Evolutionary conservation across 2,797 vertebrate species (phyloP).

Genomic region (Propithecus deckenii): DNA sequence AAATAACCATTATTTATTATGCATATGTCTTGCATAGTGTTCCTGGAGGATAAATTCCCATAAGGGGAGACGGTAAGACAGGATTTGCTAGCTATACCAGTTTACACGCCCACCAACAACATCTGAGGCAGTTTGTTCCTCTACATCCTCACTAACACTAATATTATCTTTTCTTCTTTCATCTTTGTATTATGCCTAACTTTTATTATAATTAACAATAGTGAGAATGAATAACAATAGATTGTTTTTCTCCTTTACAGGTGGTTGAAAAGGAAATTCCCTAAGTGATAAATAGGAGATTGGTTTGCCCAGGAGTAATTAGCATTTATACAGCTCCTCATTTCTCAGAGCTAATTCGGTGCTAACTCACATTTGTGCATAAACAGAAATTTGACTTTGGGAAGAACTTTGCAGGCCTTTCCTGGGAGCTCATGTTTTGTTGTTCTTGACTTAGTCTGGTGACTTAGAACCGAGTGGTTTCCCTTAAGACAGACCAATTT

Average conservation of each 20-base stretch:
- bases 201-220: constrained; percentile 61
- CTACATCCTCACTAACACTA: neutral
- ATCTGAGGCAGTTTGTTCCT: neutral
- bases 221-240: constrained; percentile 57
- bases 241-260: constrained; percentile 48
- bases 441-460: neutral
- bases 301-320: constrained; percentile 70
- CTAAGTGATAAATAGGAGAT: constrained; percentile 67
- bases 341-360: constrained; percentile 51
- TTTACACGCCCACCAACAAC: neutral
- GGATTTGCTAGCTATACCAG: neutral
- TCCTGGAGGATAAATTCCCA: neutral
- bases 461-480: neutral
- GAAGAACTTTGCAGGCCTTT: neutral
- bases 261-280: constrained; percentile 68
- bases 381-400: constrained; percentile 24
- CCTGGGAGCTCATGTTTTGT: neutral
- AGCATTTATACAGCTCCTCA: constrained; percentile 67
- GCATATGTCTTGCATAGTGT: neutral
- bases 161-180: constrained; percentile 8
- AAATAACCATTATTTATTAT: constrained; percentile 7
- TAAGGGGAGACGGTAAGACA: neutral
- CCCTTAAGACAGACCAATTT: neutral
- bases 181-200: neutral
- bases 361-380: constrained; percentile 7